Conservation (phyloP, 2,113 vertebrate species). For the Todiramphus saurophagus region DNA sequence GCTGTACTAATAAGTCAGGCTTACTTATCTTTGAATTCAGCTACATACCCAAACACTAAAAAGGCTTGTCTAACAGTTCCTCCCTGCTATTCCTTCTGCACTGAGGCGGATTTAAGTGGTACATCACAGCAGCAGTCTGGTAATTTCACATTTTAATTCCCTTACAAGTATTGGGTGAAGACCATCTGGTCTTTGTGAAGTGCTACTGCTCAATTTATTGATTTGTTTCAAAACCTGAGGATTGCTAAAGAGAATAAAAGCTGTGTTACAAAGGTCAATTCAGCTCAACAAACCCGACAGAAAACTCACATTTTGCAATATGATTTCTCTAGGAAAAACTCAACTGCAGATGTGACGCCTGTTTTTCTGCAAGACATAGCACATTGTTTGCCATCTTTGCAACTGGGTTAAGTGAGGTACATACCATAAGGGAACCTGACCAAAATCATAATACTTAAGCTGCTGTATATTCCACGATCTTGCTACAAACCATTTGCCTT, state of each 20-base stretch:
- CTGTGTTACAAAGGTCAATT: not conserved
- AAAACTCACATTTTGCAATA: constrained; percentile 6
- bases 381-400: not conserved
- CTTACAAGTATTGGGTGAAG: not conserved
- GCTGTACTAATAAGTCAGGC: not conserved
- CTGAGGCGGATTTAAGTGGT: not conserved
- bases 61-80: not conserved
- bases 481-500: not conserved
- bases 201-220: constrained; percentile 26
- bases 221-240: not conserved
- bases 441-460: not conserved
- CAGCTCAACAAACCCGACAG: not conserved
- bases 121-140: constrained; percentile 2
- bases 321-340: constrained; percentile 20
- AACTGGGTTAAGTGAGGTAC: not conserved
- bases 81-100: not conserved
- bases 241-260: not conserved
- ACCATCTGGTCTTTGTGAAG: constrained; percentile 28
- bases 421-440: not conserved
- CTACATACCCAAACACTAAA: not conserved
- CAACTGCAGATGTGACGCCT: not conserved
- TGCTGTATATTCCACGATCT: not conserved
- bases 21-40: not conserved
- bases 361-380: not conserved
- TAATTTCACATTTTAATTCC: constrained; percentile 33